Percentiles rank a stretch among this genome's conserved stretches.
Evolutionary conservation across 2,888 invertebrate species (phyloP).

Genomic region (Siphlonurus alternatus): DNA sequence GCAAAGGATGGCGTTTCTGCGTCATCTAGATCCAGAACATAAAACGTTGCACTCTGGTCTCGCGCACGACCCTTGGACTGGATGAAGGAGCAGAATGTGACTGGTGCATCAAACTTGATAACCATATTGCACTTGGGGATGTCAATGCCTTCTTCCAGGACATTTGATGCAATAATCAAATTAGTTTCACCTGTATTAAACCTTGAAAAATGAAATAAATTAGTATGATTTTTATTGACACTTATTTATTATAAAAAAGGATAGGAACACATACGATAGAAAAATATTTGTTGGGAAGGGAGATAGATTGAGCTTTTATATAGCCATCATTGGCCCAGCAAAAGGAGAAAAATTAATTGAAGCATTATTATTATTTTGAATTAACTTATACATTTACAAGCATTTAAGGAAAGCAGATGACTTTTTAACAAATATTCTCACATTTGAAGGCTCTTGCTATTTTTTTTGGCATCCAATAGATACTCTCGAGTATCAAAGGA

Average conservation of each 20-base stretch:
- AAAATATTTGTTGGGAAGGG: too few species aligned
- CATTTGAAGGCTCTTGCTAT: not conserved
- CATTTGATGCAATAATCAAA: constrained; percentile 53
- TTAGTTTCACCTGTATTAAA: constrained; percentile 44
- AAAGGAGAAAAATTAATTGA: too few species aligned
- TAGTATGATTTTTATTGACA: too few species aligned
- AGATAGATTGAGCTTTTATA: too few species aligned
- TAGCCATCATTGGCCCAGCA: too few species aligned
- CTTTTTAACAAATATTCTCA: too few species aligned
- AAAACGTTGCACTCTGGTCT: constrained; percentile 24
- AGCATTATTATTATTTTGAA: too few species aligned
- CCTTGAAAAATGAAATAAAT: constrained; percentile 19
- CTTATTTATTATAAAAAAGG: too few species aligned
- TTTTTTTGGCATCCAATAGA: not conserved
- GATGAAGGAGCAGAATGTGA: constrained; percentile 64
- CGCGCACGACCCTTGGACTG: constrained; percentile 80
- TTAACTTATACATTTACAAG: too few species aligned
- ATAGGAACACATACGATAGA: too few species aligned
- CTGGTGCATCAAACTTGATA: constrained; percentile 50
- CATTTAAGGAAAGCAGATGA: too few species aligned
- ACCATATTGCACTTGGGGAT: constrained; percentile 67
- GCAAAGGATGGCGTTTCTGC: too few species aligned
- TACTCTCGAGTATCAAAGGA: not conserved
- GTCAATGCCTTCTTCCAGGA: constrained; percentile 83
- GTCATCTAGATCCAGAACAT: constrained; percentile 3